Evolutionary conservation across 2,113 vertebrate species (phyloP), one percentile per base, ranked within the genome.

Genomic region (Glaucomys volans): DNA sequence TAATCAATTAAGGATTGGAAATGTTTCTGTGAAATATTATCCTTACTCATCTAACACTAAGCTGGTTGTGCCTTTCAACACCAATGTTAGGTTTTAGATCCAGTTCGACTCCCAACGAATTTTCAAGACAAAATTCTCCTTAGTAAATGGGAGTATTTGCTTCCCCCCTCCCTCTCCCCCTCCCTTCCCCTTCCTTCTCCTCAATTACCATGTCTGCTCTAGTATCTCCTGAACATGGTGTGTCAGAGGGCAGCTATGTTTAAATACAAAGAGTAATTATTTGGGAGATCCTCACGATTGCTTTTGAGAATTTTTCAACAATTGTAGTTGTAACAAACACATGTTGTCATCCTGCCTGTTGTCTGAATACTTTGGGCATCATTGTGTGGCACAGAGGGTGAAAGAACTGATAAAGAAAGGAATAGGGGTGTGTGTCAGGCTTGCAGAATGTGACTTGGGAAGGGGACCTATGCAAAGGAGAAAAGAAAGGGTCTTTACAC

Each of bases 221-320:
- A 20, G 3, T 91, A 82, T 74, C 28, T 92, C 85, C 37, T 14
- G 7, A 75, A 66, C n/a, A 24, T 20, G 62, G 28, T 8, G 8
- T 71, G 62, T 67, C 54, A 50, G 20, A 87, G 17, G 44, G 37
- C 32, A 89, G 12, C 22, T 9, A 12, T 28, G 37, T 67, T 89
- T 89, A 82, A 93, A 88, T 64, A 28, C n/a, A 62, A 83, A 97
- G 66, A 35, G 16, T 30, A 44, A 54, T 37, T 9, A 82, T n/a
- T 89, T 30, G 12, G 32, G 35, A 5, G 16, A 62, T 59, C 40
- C 12, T 87, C 26, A 22, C 8, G 22, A 30, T 62, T 82, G 13
- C 16, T 76, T 79, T 91, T 86, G 79, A 93, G n/a, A 92, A 82
- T 40, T 37, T 42, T 87, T 47, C 14, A 84, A 94, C 22, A 69